Conservation (phyloP, 2,113 vertebrate species). For the Brienomyrus longianalis region DNA sequence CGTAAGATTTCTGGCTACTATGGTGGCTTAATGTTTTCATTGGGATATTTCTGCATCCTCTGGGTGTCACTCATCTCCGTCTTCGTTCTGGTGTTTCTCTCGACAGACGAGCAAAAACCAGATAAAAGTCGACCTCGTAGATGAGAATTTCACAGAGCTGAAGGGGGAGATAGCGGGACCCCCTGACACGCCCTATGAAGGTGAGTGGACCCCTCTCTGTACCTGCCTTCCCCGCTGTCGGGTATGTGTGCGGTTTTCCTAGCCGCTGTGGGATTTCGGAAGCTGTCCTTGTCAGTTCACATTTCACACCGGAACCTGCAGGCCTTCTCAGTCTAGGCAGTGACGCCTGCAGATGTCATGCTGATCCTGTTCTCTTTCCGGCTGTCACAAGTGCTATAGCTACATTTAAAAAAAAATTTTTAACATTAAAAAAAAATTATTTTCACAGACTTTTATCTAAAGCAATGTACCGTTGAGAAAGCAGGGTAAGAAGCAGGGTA, state of each 20-base stretch:
- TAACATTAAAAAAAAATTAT: not conserved
- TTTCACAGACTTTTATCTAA: not conserved
- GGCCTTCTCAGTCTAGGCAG: not conserved
- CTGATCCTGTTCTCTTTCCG: not conserved
- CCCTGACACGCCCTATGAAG: constrained; percentile 98
- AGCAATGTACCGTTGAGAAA: not conserved
- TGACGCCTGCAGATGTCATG: not conserved
- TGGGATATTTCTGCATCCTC: not conserved
- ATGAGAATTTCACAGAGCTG: constrained; percentile 99
- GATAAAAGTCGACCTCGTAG: constrained; percentile 99
- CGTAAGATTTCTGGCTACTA: not conserved
- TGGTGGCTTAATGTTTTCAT: constrained; percentile 16
- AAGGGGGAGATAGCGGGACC: constrained; percentile 98
- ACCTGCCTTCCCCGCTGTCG: not conserved
- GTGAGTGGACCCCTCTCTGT: constrained; percentile 62
- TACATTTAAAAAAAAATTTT: not conserved
- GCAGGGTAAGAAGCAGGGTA: not conserved
- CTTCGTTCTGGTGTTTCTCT: not conserved
- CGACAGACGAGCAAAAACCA: constrained; percentile 99
- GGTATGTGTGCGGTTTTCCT: not conserved
- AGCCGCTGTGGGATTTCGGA: not conserved
- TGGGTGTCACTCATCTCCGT: constrained; percentile 9
- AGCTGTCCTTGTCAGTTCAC: not conserved
- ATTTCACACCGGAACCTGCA: not conserved
- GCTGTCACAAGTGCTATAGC: not conserved